Base-by-base conservation (phyloP, 2,113 vertebrate species). In the Triplophysa rosa region DNA sequence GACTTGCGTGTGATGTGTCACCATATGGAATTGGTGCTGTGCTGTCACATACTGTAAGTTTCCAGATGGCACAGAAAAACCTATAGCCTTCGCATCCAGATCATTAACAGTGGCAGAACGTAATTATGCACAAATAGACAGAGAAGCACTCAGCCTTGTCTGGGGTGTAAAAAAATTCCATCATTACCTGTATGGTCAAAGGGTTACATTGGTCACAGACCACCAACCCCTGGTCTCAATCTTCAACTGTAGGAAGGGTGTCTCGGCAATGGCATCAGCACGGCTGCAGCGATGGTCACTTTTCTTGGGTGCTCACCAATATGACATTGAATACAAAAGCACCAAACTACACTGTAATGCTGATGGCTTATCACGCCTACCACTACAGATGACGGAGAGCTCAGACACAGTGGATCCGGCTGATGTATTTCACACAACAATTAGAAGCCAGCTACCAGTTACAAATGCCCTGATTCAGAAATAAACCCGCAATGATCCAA, bases 271-370 rank as follows among this genome's bases (percentile, higher is more conserved):
- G 16, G 8, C 2, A 16, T 64, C 2, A 12, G 24, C 61, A 29
- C 13, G 24, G 23, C 8, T 42, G 9, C 9, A 40, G 64, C 1
- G n/a, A n/a, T 62, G 24, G 33, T 40, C 64, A 40, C 33, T 66
- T 4, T 42, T 66, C 19, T 40, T 42, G 33, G 64, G 33, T 40
- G 33, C 33, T 40, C 64, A 66, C 19, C 5, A 40, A 40, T 66
- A 66, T 40, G 64, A 66, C n/a, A 81, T 85, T 23, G 47, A 81
- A 4, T 80, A 73, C 33, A 84, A 82, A 37, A 69, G 68, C 1
- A 65, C 69, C 0, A 71, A 74, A 2, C 61, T 67, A 2, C 84
- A 82, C 19, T 17, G 24, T 6, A 81, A 80, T 23, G 52, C 47
- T 33, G 79, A 85, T 58, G 74, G 59, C 1, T 63, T 79, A 2